These are phyloP conservation scores for Drepana falcataria DNA, from an alignment of 2,888 invertebrate genomes.

Conservation along the genomic window DNA sequence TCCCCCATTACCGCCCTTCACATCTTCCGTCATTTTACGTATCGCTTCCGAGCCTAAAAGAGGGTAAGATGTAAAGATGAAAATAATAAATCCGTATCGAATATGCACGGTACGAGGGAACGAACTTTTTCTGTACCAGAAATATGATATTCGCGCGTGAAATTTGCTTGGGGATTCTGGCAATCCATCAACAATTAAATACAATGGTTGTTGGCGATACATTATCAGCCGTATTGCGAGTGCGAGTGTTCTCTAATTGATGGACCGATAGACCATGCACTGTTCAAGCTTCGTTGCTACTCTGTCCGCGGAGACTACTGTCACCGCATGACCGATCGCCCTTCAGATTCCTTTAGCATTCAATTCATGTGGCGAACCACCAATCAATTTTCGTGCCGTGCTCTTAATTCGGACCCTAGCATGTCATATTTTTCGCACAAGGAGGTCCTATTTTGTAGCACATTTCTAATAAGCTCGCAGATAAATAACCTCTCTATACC, in stretches of 20 bases:
- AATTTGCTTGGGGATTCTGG: slow-evolving; percentile 44
- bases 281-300: slow-evolving; percentile 41
- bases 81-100: slow-evolving; percentile 76
- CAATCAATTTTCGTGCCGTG: slow-evolving; percentile 31
- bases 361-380: slow-evolving; percentile 30
- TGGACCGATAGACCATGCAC: slow-evolving; percentile 51
- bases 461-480: slow-evolving; percentile 38
- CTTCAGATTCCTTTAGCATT: slow-evolving; percentile 24
- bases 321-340: slow-evolving; percentile 57
- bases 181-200: slow-evolving; percentile 76
- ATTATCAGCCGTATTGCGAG: slow-evolving; percentile 64
- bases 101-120: slow-evolving; percentile 65
- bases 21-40: slow-evolving; percentile 76
- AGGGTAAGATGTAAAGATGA: slow-evolving; percentile 70
- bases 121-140: slow-evolving; percentile 46
- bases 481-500: slow-evolving; percentile 50
- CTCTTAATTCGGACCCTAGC: slow-evolving; percentile 32
- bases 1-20: slow-evolving; percentile 75
- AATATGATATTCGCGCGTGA: slow-evolving; percentile 53
- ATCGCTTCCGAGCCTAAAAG: slow-evolving; percentile 71
- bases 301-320: slow-evolving; percentile 48
- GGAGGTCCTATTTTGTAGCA: slow-evolving; percentile 39
- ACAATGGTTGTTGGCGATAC: slow-evolving; percentile 63
- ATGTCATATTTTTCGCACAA: slow-evolving; percentile 30
- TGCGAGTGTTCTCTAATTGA: slow-evolving; percentile 68